phyloP scores from a whole-genome alignment of 2,113 vertebrate species.

The Chaetodon trifascialis region DNA sequence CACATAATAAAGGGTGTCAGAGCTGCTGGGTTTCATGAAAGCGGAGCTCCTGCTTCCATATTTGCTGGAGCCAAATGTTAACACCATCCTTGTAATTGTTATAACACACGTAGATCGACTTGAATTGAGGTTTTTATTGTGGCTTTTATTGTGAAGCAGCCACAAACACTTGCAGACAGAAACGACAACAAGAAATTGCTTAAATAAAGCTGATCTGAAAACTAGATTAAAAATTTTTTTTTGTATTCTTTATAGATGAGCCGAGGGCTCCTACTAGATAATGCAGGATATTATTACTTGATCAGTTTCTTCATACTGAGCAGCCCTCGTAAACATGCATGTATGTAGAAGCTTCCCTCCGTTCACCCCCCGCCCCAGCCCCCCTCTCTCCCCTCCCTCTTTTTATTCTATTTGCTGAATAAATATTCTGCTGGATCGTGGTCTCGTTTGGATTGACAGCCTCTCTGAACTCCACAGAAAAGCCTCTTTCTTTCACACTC shows the following conservation, averaged over 20 bases:
- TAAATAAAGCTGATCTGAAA: neutral
- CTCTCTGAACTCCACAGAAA: slow-evolving; percentile 51
- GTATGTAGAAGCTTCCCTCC: neutral
- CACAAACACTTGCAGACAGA: neutral
- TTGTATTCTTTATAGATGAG: neutral
- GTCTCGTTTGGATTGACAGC: slow-evolving; percentile 35
- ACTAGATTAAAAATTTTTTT: too few species aligned
- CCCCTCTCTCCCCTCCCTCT: neutral
- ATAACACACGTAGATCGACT: neutral
- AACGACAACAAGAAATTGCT: too few species aligned
- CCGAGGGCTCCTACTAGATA: too few species aligned
- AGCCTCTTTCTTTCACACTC: slow-evolving; percentile 60
- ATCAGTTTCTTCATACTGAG: neutral
- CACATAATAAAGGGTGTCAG: neutral
- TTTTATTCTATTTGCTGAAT: slow-evolving; percentile 64
- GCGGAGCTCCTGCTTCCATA: neutral
- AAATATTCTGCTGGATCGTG: slow-evolving; percentile 45
- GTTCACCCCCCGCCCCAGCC: neutral
- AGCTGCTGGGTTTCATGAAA: neutral
- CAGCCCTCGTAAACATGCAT: neutral
- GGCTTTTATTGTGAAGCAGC: neutral
- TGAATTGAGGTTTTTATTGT: neutral
- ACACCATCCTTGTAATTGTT: neutral
- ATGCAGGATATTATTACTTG: neutral
- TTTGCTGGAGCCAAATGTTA: neutral